These are phyloP conservation scores for Hyposmocoma kahamanoa DNA, from an alignment of 1,140 invertebrate species.

Conservation along the genomic window DNA sequence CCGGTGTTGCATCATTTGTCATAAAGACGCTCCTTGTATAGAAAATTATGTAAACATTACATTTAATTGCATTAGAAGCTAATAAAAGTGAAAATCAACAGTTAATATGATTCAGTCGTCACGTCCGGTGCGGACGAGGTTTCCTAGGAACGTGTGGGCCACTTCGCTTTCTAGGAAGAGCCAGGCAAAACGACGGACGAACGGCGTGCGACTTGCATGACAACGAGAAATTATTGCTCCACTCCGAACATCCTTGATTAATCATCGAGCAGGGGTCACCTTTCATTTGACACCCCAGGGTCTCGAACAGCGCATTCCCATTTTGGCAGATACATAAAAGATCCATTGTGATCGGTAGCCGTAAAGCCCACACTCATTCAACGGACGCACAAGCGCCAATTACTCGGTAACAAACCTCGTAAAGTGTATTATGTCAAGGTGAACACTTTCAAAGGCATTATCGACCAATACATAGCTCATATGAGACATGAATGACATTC, in stretches of 20 bases:
- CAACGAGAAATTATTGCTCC: conserved; percentile 37
- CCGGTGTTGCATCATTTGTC: background rate
- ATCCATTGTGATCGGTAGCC: background rate
- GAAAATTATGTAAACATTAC: conserved; percentile 12
- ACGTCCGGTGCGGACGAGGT: conserved; percentile 35
- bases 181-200: conserved; percentile 51
- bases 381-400: conserved; percentile 21
- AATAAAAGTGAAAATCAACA: conserved; percentile 64
- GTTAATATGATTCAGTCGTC: conserved; percentile 34
- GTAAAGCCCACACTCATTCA: conserved; percentile 12
- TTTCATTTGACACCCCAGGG: background rate
- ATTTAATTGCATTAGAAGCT: conserved; percentile 12
- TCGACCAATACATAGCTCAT: background rate
- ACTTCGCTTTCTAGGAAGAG: conserved; percentile 65
- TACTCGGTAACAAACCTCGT: conserved; percentile 20
- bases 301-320: conserved; percentile 13
- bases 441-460: conserved; percentile 27
- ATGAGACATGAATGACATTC: background rate
- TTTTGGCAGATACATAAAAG: conserved; percentile 14
- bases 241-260: conserved; percentile 34
- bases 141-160: conserved; percentile 44
- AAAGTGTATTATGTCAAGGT: conserved; percentile 34
- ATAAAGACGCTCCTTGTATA: background rate
- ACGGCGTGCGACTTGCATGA: conserved; percentile 39
- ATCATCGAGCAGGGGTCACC: conserved; percentile 17